Evolutionary conservation across 2,888 invertebrate species (phyloP), one percentile per base, ranked within the genome.

Genomic region (Pilophorus perplexus): DNA sequence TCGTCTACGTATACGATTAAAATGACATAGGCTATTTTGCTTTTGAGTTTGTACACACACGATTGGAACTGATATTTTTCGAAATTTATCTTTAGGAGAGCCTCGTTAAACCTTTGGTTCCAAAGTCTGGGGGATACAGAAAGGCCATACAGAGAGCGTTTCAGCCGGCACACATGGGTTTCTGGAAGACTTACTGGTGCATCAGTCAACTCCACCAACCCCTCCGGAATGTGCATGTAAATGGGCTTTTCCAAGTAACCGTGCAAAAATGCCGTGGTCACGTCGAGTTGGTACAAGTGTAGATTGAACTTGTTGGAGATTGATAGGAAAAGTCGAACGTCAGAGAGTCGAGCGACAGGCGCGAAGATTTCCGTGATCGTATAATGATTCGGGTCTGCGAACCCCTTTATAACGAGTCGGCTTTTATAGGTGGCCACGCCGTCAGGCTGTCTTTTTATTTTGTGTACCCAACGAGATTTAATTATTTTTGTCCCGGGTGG

Each of bases 41-140:
- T n/a, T n/a, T n/a, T n/a, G n/a, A n/a, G n/a, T n/a, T 23, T 50
- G 50, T 18, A 50, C 6, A 50, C 16, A 16, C 50, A 50, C 10
- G 50, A 18, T 22, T 50, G 50, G 22, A 50, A 50, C 5, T 10
- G 18, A 22, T 50, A 50, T 16, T 18, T 22, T 20, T 50, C 50
- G 20, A 50, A 50, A 6, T 22, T 22, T 18, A 50, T 10, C 20
- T 14, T 50, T 22, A 18, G 6, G 5, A 50, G 16, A 50, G 20
- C 16, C 6, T 16, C 14, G 23, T 22, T 50, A 22, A 50, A 50
- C 23, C 20, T 50, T 22, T 50, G 10, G 23, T 50, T 33, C 33
- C 38, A 38, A 6, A 38, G 38, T 3, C 14, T 38, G 12, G 38
- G 38, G 3, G 38, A 38, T n/a, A 38, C 38, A 3, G 12, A n/a